A percentile compares a stretch with the other conserved stretches of the same genome.
Conservation (phyloP, 2,888 invertebrate genomes). For the Hartigia nigra region DNA sequence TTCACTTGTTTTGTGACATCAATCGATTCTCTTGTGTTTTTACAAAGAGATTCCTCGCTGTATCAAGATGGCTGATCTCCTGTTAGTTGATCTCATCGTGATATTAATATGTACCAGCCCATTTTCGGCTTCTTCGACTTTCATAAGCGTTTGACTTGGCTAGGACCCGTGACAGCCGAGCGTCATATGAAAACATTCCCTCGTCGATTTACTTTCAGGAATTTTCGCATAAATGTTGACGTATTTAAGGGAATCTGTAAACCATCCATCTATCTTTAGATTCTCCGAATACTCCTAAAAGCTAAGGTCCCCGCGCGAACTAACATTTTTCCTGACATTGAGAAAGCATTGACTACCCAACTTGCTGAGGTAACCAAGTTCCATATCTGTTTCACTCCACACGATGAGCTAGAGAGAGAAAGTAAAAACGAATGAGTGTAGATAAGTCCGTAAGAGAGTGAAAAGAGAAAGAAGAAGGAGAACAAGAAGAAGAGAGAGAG, state of each 20-base stretch:
- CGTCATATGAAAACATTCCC: conserved; percentile 62
- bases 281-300: conserved; percentile 17
- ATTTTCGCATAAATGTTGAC: conserved; percentile 63
- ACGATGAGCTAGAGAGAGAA: neutral
- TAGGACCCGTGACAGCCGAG: conserved; percentile 48
- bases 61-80: neutral
- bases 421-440: no score
- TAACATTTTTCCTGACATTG: neutral
- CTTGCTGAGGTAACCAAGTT: neutral
- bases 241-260: conserved; percentile 64
- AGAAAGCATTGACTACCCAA: neutral
- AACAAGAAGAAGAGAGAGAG: neutral
- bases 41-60: neutral
- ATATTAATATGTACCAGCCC: conserved; percentile 53
- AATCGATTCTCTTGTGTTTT: conserved; percentile 25
- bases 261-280: conserved; percentile 60
- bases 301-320: conserved; percentile 22
- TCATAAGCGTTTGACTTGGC: conserved; percentile 56
- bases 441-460: no score
- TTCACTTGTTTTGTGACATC: neutral
- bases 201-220: conserved; percentile 63
- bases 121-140: conserved; percentile 25
- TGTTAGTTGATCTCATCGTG: conserved; percentile 12
- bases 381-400: neutral
- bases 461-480: no score